Conservation (phyloP, 1,140 invertebrate genomes). For the Gonioctena quinquepunctata region DNA sequence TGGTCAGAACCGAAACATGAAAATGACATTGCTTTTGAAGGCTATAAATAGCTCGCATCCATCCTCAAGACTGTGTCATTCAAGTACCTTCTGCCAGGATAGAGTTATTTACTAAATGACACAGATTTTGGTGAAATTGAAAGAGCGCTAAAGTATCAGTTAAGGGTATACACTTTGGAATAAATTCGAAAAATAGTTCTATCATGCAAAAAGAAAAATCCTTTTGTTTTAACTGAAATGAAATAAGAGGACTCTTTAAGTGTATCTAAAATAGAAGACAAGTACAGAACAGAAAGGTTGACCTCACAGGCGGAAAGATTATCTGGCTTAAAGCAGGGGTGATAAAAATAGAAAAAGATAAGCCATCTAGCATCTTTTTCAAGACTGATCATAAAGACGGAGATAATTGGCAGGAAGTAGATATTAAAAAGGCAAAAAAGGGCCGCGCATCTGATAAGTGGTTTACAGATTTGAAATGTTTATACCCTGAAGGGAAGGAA, state of each 20-base stretch:
- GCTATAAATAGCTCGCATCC: neutral
- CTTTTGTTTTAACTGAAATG: neutral
- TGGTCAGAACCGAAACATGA: slow-evolving; percentile 17
- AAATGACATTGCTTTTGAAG: slow-evolving; percentile 4
- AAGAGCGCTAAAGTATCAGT: slow-evolving; percentile 41
- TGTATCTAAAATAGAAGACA: slow-evolving; percentile 13
- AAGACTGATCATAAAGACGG: neutral
- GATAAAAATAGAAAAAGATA: slow-evolving; percentile 22
- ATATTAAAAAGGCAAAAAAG: neutral
- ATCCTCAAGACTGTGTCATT: slow-evolving; percentile 3
- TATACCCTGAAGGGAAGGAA: slow-evolving; percentile 11
- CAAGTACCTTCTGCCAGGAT: neutral
- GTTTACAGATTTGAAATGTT: neutral
- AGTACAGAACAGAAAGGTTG: slow-evolving; percentile 25
- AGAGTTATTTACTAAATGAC: slow-evolving; percentile 1
- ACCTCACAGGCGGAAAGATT: slow-evolving; percentile 12
- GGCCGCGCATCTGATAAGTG: neutral
- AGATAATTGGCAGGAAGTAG: neutral
- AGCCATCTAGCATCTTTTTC: slow-evolving; percentile 18
- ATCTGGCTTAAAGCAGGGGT: slow-evolving; percentile 22
- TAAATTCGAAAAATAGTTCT: slow-evolving; percentile 46
- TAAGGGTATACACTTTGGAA: slow-evolving; percentile 42
- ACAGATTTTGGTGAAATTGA: slow-evolving; percentile 45
- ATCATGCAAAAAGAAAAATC: slow-evolving; percentile 37
- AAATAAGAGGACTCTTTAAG: slow-evolving; percentile 9